Evolutionary conservation across 1,140 invertebrate species (phyloP), one percentile per base, ranked within the genome.

Genomic region (Elymnias hypermnestra): DNA sequence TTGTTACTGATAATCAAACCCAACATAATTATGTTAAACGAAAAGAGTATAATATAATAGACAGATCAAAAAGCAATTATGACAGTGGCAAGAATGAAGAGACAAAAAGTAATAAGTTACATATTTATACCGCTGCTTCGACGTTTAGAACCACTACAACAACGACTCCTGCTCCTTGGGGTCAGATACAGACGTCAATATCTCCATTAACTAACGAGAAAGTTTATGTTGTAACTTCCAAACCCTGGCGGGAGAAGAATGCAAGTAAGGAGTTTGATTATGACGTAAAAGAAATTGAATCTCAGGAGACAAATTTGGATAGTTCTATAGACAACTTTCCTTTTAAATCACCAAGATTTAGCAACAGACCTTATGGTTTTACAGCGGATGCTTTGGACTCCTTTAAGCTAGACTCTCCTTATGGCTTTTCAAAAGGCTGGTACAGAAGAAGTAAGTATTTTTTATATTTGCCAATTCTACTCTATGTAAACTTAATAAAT

Each of bases 161-260:
- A 0, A 86, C 83, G 4, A 51, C 41, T 14, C 72, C 75, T 26
- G 87, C 88, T 9, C 81, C 87, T 1, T 93, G 92, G 92, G 88
- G 91, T 13, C 72, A 87, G 54, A 86, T 91, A 42, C 87, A 91
- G 68, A 88, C 92, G n/a, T 90, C 91, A 5, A 90, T 92, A 56
- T 91, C 91, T 1, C 89, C 91, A 18, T 73, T 90, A 25, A 93
- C 91, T 2, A 93, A 91, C 53, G 93, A 94, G 78, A 92, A 92
- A 72, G 89, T 94, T 0, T 94, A 94, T 58, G 90, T 94, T 5
- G 92, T 94, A 1, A 94, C 93, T 2, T 92, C 92, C 5, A 89
- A 91, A 47, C 87, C 91, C 12, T 83, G 81, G 81, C 53, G 47
- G 38, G 76, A 83, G 12, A 57, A 63, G 17, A 72, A 76, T 53